Conservation (phyloP, 2,113 vertebrate species). For the Oryctolagus cuniculus region mOryCun1.1 NC_091436.1:995001-995500, state of each 20-base stretch:
- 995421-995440: too few relatives aligned
- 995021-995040: neutral
- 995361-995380: neutral
- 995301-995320: neutral
- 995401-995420: too few relatives aligned
- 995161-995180: accelerated
- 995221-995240: too few relatives aligned
- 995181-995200: neutral
- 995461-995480: neutral
- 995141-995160: neutral
- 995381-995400: too few relatives aligned
- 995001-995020: neutral
- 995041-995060: neutral
- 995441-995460: too few relatives aligned
- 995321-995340: neutral
- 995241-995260: accelerated
- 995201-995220: too few relatives aligned
- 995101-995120: neutral
- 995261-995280: too few relatives aligned
- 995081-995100: neutral
- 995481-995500: too few relatives aligned
- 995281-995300: neutral
- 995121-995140: accelerated
- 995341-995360: neutral
- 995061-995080: neutral